A percentile compares a stretch with the other conserved stretches of the same genome.
Evolutionary conservation across 2,888 invertebrate genomes (phyloP).

Genomic region (Dioctria linearis): DNA sequence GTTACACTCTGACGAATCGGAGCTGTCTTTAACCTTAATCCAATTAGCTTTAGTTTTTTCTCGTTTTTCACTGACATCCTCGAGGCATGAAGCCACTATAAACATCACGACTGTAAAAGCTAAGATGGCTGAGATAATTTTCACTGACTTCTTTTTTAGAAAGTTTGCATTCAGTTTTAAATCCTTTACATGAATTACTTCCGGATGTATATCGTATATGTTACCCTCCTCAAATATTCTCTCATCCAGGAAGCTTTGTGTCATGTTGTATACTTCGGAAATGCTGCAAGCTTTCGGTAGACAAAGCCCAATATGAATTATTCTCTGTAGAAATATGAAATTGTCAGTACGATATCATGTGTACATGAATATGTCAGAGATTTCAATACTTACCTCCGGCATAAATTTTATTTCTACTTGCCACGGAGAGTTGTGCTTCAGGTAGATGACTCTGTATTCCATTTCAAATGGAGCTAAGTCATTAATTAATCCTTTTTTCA

Average conservation of each 20-base stretch:
- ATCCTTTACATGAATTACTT: slow-evolving; percentile 69
- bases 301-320: slow-evolving; percentile 73
- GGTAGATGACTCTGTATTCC: slow-evolving; percentile 69
- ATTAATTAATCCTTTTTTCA: slow-evolving; percentile 69
- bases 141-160: slow-evolving; percentile 66
- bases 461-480: slow-evolving; percentile 69
- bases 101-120: slow-evolving; percentile 63
- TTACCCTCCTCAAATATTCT: slow-evolving; percentile 66
- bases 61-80: background rate
- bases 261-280: slow-evolving; percentile 67
- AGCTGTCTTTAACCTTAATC: background rate
- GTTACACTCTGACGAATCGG: background rate
- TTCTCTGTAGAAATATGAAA: slow-evolving; percentile 65
- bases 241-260: slow-evolving; percentile 66
- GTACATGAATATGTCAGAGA: background rate
- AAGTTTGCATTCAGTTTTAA: slow-evolving; percentile 66
- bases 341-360: background rate
- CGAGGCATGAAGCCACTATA: slow-evolving; percentile 60
- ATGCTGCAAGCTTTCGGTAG: slow-evolving; percentile 72
- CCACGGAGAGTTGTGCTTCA: slow-evolving; percentile 70
- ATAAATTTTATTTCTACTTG: slow-evolving; percentile 71
- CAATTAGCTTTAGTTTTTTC: background rate
- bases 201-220: slow-evolving; percentile 67
- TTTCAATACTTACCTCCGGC: slow-evolving; percentile 63
- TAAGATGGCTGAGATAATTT: slow-evolving; percentile 64